A percentile compares a stretch with the other conserved stretches of the same genome.
Conservation (phyloP, 2,888 invertebrate species). For the Caenorhabditis imperialis region DNA sequence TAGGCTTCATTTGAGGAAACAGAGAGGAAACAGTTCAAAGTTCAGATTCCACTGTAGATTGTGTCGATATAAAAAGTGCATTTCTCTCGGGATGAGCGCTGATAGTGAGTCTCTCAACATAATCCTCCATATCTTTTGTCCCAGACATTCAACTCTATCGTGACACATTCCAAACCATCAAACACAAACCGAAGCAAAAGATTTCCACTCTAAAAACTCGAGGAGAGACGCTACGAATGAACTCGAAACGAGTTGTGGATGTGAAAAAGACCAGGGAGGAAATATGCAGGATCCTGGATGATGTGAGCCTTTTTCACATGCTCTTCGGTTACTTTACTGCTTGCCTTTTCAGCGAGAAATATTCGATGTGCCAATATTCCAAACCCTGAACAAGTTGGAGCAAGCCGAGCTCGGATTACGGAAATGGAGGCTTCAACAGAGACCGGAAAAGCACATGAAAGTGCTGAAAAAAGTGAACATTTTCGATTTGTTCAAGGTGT, state of each 20-base stretch:
- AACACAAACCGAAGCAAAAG: neutral
- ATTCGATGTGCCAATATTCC: neutral
- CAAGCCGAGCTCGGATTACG: constrained; percentile 16
- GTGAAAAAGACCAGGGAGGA: too few species aligned
- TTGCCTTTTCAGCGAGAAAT: too few species aligned
- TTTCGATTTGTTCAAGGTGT: constrained; percentile 4
- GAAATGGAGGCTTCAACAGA: constrained; percentile 26
- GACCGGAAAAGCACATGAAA: constrained; percentile 9
- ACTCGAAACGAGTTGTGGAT: too few species aligned
- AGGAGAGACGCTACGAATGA: too few species aligned
- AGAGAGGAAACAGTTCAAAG: neutral
- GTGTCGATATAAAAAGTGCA: constrained; percentile 57
- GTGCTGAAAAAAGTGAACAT: neutral
- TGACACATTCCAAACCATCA: neutral
- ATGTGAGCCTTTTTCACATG: too few species aligned
- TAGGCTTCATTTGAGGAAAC: too few species aligned
- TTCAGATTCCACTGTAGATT: constrained; percentile 47
- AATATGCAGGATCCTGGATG: too few species aligned
- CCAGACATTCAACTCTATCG: too few species aligned
- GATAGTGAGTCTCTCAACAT: too few species aligned
- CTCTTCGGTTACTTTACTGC: too few species aligned
- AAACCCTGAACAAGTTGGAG: constrained; percentile 17
- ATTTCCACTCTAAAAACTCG: too few species aligned
- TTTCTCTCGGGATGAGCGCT: constrained; percentile 50
- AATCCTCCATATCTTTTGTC: too few species aligned